Conservation (phyloP, 2,797 vertebrate genomes). For the Acanthis flammea region DNA sequence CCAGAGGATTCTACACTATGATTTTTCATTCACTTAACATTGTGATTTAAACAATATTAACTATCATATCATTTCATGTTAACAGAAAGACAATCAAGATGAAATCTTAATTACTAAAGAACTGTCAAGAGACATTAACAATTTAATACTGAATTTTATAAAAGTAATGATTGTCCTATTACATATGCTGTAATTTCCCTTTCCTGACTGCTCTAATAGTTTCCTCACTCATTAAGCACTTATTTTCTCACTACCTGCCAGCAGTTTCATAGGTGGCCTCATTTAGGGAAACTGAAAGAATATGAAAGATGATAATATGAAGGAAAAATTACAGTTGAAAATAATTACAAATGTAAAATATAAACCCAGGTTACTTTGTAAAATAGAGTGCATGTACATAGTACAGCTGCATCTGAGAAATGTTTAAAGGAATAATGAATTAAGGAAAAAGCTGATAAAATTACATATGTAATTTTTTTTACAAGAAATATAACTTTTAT, state of each 20-base stretch:
- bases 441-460: neutral
- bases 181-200: constrained; percentile 36
- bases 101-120: constrained; percentile 48
- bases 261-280: neutral
- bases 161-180: constrained; percentile 43
- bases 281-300: neutral
- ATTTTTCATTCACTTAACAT: constrained; percentile 46
- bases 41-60: constrained; percentile 55
- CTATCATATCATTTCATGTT: constrained; percentile 27
- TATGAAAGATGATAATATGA: neutral
- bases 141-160: constrained; percentile 30
- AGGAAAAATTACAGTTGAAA: neutral
- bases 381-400: fast-evolving
- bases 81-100: constrained; percentile 50
- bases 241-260: constrained; percentile 33
- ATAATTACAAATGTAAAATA: neutral
- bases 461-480: neutral
- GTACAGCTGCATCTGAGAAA: neutral
- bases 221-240: constrained; percentile 20
- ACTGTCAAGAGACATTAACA: constrained; percentile 44
- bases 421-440: neutral
- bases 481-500: neutral
- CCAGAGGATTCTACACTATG: neutral
- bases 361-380: neutral
- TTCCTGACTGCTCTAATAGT: constrained; percentile 21